Evolutionary conservation across 2,113 vertebrate genomes (phyloP).

Genomic region (Cyanoramphus novaezelandiae): DNA sequence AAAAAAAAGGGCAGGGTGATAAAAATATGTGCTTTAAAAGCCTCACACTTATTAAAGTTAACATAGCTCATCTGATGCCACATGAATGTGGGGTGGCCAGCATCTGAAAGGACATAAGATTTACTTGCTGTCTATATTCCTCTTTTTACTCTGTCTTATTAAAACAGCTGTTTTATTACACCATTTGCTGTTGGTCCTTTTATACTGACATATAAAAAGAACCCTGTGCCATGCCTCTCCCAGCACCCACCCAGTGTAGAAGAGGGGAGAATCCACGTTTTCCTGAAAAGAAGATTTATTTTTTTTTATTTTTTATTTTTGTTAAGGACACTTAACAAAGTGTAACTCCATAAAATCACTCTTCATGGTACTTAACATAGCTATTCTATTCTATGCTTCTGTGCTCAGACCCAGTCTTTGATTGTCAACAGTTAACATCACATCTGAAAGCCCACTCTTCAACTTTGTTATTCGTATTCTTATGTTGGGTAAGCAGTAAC

Average conservation of each 20-base stretch:
- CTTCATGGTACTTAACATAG: neutral
- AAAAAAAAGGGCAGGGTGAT: neutral
- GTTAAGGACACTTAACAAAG: neutral
- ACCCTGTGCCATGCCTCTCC: neutral
- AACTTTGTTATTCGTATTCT: neutral
- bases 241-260: neutral
- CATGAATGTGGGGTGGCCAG: rapidly evolving
- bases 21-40: neutral
- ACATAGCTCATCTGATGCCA: neutral
- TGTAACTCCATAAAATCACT: neutral
- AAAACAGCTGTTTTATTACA: neutral
- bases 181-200: neutral
- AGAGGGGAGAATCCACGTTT: neutral
- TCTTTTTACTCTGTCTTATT: neutral
- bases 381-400: neutral
- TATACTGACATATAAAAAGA: neutral
- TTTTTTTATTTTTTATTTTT: neutral
- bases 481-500: neutral
- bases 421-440: neutral
- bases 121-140: neutral
- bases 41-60: neutral
- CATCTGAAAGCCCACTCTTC: neutral
- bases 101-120: neutral
- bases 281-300: neutral
- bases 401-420: neutral